Conservation (phyloP, 2,113 vertebrate species). For the Scytalopus superciliaris region DNA sequence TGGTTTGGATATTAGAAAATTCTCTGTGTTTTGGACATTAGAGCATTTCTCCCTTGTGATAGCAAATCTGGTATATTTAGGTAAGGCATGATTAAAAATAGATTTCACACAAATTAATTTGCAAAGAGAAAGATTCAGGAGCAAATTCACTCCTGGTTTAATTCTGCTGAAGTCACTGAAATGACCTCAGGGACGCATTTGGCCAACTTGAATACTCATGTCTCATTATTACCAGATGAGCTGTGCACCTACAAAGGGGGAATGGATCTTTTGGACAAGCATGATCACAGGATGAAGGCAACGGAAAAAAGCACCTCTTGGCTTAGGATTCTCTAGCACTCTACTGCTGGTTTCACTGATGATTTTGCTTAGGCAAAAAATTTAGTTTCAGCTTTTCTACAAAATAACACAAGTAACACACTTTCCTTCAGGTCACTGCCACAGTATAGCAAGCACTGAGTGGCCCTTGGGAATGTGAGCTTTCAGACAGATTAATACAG, state of each 20-base stretch:
- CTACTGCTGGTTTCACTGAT: neutral
- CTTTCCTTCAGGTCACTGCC: slow-evolving; percentile 49
- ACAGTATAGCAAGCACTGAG: neutral
- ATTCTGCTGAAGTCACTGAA: neutral
- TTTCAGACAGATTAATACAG: slow-evolving; percentile 68
- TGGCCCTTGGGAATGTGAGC: slow-evolving; percentile 40
- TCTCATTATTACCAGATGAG: neutral
- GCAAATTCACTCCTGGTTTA: neutral
- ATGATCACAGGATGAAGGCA: neutral
- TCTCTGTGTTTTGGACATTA: neutral
- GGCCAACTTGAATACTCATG: neutral
- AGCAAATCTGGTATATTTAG: neutral
- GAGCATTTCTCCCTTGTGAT: neutral
- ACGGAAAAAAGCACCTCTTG: neutral
- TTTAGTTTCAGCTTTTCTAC: neutral
- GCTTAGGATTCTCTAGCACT: neutral
- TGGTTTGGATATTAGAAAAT: neutral
- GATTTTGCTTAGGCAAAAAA: neutral
- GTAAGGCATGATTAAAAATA: neutral
- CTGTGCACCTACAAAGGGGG: neutral
- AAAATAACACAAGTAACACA: slow-evolving; percentile 3
- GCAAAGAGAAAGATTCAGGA: neutral
- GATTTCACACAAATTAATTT: slow-evolving; percentile 17
- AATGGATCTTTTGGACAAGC: neutral
- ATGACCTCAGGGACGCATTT: neutral